Percentiles rank a stretch among this genome's conserved stretches.
Conservation (phyloP, 2,888 invertebrate species). For the Cataglyphis altisquamis region DNA sequence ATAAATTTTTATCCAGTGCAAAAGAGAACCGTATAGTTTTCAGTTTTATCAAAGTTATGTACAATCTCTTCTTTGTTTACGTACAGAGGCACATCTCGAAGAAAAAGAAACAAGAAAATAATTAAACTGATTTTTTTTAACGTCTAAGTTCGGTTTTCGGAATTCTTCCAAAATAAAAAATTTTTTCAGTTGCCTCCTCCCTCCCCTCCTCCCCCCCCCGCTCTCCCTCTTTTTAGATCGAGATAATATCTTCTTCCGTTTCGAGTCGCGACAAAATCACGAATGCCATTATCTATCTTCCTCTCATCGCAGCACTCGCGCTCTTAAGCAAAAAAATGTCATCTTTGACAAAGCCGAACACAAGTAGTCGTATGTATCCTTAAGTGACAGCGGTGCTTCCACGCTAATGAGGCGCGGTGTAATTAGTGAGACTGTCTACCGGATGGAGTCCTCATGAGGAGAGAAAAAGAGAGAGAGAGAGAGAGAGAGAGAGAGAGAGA, state of each 20-base stretch:
- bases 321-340: conserved; percentile 74
- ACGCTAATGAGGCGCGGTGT: conserved; percentile 86
- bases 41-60: background rate
- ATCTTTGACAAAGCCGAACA: conserved; percentile 81
- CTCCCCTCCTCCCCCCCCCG: too few relatives aligned
- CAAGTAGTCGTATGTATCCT: conserved; percentile 80
- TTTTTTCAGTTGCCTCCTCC: background rate
- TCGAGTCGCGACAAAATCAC: background rate
- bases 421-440: conserved; percentile 86
- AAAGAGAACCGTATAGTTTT: background rate
- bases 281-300: background rate
- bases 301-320: conserved; percentile 3
- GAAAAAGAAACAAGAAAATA: background rate
- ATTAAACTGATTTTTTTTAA: background rate
- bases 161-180: background rate
- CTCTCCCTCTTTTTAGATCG: background rate
- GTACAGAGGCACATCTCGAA: background rate
- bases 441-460: conserved; percentile 75
- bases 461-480: background rate
- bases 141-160: background rate
- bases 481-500: background rate
- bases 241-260: background rate
- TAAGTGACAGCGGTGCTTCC: conserved; percentile 79
- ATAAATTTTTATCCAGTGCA: background rate
- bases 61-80: background rate